Evolutionary conservation across 2,888 invertebrate genomes (phyloP).

Genomic region (Allophyes oxyacanthae): DNA sequence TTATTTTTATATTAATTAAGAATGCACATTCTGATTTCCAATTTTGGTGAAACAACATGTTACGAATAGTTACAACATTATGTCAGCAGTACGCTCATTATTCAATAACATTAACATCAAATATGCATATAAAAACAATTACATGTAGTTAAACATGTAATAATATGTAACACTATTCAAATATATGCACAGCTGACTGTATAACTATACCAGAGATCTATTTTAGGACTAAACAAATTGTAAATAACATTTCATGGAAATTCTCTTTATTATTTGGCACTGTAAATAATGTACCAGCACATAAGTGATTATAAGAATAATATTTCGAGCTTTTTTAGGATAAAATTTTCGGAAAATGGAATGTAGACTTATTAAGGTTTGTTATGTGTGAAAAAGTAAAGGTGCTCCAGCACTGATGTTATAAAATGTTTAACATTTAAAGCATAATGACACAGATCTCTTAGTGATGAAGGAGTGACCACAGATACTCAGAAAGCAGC

Average conservation of each 20-base stretch:
- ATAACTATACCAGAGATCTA: too few relatives aligned
- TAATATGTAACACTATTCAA: not conserved
- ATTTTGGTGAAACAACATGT: not conserved
- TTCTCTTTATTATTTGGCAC: not conserved
- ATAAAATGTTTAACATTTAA: too few relatives aligned
- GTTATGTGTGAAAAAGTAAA: too few relatives aligned
- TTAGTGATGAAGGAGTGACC: too few relatives aligned
- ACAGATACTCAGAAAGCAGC: too few relatives aligned
- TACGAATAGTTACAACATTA: not conserved
- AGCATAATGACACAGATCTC: too few relatives aligned
- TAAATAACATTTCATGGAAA: not conserved
- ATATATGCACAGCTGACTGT: not conserved
- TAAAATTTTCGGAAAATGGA: not conserved
- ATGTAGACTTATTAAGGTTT: too few relatives aligned
- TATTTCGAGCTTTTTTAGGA: not conserved
- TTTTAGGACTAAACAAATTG: not conserved
- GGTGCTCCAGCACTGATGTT: too few relatives aligned
- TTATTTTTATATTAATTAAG: constrained; percentile 5
- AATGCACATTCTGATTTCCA: not conserved
- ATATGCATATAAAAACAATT: not conserved
- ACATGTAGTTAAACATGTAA: not conserved
- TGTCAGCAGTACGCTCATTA: not conserved
- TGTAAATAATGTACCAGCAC: not conserved
- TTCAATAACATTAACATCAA: not conserved
- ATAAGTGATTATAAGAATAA: not conserved